Conservation (phyloP, 2,113 vertebrate species). For the Sterrhoptilus dennistouni region DNA sequence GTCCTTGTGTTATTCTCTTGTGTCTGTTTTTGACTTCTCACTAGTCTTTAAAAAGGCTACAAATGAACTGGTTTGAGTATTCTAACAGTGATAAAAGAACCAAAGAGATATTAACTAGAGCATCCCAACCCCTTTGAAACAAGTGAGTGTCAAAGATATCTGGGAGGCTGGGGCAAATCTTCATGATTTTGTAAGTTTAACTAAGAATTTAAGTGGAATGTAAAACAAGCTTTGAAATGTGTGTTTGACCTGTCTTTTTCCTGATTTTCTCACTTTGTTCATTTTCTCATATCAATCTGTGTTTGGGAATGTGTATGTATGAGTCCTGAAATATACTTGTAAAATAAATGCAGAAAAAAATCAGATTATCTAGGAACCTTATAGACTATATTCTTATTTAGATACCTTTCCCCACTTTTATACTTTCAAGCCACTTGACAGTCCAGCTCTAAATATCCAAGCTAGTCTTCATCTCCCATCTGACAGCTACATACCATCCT, state of each 20-base stretch:
- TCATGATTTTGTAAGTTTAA: neutral
- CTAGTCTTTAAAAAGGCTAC: neutral
- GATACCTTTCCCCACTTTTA: neutral
- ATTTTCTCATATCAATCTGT: neutral
- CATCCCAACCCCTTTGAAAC: neutral
- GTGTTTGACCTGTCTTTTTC: neutral
- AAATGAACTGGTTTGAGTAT: neutral
- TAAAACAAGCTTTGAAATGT: neutral
- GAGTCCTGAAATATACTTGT: neutral
- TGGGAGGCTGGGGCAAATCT: neutral
- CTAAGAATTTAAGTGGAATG: neutral
- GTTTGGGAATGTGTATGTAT: neutral
- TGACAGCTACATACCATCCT: neutral
- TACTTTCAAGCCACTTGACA: neutral
- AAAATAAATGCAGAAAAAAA: neutral
- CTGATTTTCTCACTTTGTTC: neutral
- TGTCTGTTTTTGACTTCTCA: neutral
- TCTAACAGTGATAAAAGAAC: neutral
- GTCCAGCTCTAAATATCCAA: neutral
- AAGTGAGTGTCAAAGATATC: neutral
- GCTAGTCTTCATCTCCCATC: neutral
- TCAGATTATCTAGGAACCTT: neutral
- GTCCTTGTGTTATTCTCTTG: neutral
- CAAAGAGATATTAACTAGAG: neutral
- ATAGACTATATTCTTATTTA: neutral